These are phyloP conservation scores for Smutsia temminckii DNA, from an alignment of 2,797 vertebrate genomes.

Conservation along the genomic window DNA sequence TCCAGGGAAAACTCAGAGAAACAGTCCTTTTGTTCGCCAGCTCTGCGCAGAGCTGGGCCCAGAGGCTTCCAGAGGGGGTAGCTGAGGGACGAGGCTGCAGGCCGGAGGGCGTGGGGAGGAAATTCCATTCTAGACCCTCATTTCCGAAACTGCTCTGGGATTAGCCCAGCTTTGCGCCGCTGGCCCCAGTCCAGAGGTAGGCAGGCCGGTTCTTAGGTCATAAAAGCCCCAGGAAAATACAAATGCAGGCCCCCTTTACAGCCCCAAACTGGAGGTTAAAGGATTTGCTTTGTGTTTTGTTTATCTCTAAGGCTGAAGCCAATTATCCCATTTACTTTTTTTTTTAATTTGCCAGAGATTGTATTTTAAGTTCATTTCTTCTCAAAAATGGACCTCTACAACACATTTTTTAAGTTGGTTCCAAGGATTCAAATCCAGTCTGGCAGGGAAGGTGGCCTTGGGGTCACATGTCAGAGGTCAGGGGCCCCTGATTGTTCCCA, in stretches of 20 bases:
- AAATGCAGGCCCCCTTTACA: background rate
- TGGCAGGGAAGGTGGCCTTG: background rate
- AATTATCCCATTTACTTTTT: conserved; percentile 50
- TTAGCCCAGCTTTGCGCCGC: conserved; percentile 63
- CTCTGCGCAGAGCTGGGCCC: background rate
- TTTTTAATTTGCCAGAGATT: background rate
- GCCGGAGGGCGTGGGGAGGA: conserved; percentile 57
- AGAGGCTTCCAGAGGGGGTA: conserved; percentile 1
- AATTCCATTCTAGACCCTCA: conserved; percentile 75
- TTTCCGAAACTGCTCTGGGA: conserved; percentile 73
- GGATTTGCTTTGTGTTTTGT: conserved; percentile 52
- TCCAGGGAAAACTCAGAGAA: conserved; percentile 44
- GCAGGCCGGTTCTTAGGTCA: conserved; percentile 49
- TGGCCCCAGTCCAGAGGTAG: background rate
- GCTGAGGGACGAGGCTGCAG: background rate
- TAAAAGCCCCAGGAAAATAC: conserved; percentile 60
- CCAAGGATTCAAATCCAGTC: background rate
- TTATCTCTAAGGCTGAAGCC: conserved; percentile 54
- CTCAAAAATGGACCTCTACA: background rate
- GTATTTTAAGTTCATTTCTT: conserved; percentile 55
- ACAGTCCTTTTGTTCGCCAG: conserved; percentile 66
- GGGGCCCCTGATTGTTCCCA: conserved; percentile 59
- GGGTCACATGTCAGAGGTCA: conserved; percentile 54
- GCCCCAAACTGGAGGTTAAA: conserved; percentile 11
- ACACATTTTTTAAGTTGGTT: background rate